Conservation (phyloP, 2,113 vertebrate genomes). For the Gorsachius goisagi region DNA sequence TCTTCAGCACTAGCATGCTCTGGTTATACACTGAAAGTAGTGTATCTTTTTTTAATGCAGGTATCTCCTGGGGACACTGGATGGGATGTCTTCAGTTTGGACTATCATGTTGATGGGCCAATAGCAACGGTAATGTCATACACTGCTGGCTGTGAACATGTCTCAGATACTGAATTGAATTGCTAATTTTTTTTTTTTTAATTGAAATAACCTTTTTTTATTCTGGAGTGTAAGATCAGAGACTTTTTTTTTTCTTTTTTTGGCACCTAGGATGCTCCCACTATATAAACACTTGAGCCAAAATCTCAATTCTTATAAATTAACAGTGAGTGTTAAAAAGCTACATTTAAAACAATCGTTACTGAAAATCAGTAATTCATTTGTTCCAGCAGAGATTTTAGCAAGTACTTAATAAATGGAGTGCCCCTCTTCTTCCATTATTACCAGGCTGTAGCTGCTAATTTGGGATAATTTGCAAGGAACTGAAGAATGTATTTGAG, state of each 20-base stretch:
- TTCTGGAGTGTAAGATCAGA: neutral
- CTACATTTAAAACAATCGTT: conserved; percentile 38
- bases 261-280: neutral
- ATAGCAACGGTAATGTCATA: conserved; percentile 89
- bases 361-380: conserved; percentile 47
- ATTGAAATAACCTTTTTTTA: neutral
- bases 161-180: neutral
- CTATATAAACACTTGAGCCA: conserved; percentile 27
- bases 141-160: neutral
- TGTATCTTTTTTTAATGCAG: conserved; percentile 54
- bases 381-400: conserved; percentile 60
- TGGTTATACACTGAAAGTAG: neutral
- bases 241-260: neutral
- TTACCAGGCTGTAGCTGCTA: conserved; percentile 40
- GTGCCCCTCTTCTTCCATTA: conserved; percentile 40
- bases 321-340: conserved; percentile 33
- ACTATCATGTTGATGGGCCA: conserved; percentile 97
- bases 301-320: neutral
- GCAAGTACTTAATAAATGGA: conserved; percentile 51
- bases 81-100: conserved; percentile 98
- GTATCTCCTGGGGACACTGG: conserved; percentile 98
- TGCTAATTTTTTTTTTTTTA: neutral
- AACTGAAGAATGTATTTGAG: conserved; percentile 49
- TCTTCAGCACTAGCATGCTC: neutral
- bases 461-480: conserved; percentile 58